A percentile compares a stretch with the other conserved stretches of the same genome.
phyloP scores from a whole-genome alignment of 2,888 invertebrate genomes.

The Archaeoteleia sp. region DNA sequence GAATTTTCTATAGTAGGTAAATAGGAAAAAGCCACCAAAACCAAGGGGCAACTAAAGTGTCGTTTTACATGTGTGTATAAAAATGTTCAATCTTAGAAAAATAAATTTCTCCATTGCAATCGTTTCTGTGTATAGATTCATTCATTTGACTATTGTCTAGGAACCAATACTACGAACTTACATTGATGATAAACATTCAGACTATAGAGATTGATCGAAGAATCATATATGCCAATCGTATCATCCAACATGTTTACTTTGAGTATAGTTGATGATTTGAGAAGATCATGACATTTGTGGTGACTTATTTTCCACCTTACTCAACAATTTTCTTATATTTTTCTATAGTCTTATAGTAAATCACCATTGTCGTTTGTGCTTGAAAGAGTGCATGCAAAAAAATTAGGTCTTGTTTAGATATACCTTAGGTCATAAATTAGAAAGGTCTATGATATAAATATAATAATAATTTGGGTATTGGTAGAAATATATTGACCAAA shows the following conservation, averaged over 20 bases:
- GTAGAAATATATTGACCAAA: too few species aligned
- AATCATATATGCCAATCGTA: neutral
- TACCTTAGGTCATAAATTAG: too few species aligned
- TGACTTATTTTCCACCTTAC: too few species aligned
- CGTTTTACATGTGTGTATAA: conserved; percentile 48
- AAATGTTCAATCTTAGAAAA: conserved; percentile 54
- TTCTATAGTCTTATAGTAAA: conserved; percentile 24
- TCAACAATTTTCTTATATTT: too few species aligned
- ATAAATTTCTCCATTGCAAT: conserved; percentile 46
- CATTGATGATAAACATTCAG: conserved; percentile 45
- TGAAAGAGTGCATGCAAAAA: too few species aligned
- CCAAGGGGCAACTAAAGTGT: conserved; percentile 16
- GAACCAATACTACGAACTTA: conserved; percentile 70
- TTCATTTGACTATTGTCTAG: conserved; percentile 56
- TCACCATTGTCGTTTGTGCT: conserved; percentile 6
- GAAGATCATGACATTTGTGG: too few species aligned
- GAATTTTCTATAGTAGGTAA: conserved; percentile 14
- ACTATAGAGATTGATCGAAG: conserved; percentile 8
- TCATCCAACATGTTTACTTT: too few species aligned
- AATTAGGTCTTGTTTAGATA: too few species aligned
- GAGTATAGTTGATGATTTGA: too few species aligned
- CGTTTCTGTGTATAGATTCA: conserved; percentile 9
- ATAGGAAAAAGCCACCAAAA: conserved; percentile 13
- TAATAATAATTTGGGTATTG: too few species aligned
- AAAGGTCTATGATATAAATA: too few species aligned